These are phyloP conservation scores for Aspidoscelis tigris DNA, from an alignment of 2,113 vertebrate species.

Conservation along the genomic window DNA sequence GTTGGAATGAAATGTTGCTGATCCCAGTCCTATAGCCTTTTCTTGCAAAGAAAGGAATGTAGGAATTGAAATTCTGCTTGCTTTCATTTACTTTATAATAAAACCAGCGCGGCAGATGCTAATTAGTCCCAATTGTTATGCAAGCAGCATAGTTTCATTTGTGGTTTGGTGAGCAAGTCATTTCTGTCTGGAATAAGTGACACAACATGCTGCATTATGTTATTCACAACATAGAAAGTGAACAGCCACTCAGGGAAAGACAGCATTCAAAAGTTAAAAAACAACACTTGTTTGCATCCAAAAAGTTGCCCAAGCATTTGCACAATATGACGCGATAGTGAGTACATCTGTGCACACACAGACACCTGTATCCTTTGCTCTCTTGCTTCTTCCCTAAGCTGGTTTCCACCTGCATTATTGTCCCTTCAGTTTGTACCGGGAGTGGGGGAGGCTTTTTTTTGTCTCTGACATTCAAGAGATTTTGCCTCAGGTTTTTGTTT, in stretches of 20 bases:
- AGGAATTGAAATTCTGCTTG: neutral
- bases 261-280: slow-evolving; percentile 10
- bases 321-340: slow-evolving; percentile 3
- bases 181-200: slow-evolving; percentile 70
- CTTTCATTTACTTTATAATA: slow-evolving; percentile 20
- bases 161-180: slow-evolving; percentile 60
- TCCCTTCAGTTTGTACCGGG: neutral
- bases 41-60: neutral
- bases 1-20: neutral
- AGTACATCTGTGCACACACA: rapidly evolving
- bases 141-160: slow-evolving; percentile 65
- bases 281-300: slow-evolving; percentile 5
- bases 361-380: neutral
- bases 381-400: neutral
- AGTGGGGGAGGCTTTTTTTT: neutral
- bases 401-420: neutral
- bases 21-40: neutral
- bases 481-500: too few relatives aligned
- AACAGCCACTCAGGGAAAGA: slow-evolving; percentile 24
- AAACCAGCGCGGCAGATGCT: slow-evolving; percentile 64
- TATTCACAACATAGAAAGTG: slow-evolving; percentile 32
- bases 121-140: slow-evolving; percentile 68
- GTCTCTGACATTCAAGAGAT: neutral
- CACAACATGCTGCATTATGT: slow-evolving; percentile 64
- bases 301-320: slow-evolving; percentile 56